These are phyloP conservation scores for Ficedula albicollis DNA, from an alignment of 2,797 vertebrate genomes.

Conservation along the genomic window DNA sequence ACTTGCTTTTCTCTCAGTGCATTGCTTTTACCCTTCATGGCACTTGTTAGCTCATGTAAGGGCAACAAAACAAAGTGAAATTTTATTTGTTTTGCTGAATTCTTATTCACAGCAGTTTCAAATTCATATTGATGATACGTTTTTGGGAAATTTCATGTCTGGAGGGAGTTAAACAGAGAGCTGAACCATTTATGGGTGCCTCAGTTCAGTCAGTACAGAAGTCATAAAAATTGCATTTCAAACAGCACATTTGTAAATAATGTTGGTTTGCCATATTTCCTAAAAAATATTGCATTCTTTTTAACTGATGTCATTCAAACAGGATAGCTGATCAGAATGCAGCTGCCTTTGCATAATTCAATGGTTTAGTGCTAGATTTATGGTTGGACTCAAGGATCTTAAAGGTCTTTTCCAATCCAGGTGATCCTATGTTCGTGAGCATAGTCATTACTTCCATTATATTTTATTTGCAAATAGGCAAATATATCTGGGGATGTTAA, in stretches of 20 bases:
- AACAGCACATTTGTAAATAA: neutral
- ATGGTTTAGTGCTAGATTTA: neutral
- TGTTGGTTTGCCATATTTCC: neutral
- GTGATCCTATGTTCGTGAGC: rapidly evolving
- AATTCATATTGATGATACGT: neutral
- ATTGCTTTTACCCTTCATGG: neutral
- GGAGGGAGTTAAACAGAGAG: neutral
- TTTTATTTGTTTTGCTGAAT: neutral
- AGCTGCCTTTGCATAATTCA: neutral
- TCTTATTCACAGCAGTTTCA: neutral
- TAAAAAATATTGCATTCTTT: neutral
- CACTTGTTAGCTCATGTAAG: neutral
- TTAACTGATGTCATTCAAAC: neutral
- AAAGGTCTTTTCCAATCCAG: neutral
- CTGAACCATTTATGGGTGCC: neutral
- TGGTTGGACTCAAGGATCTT: neutral
- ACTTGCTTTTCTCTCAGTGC: neutral
- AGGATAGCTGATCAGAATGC: neutral
- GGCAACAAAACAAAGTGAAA: neutral
- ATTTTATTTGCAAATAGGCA: neutral
- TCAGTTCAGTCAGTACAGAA: neutral
- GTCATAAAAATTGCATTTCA: neutral
- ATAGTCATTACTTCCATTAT: neutral
- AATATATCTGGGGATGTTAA: neutral
- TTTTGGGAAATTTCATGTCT: neutral